phyloP scores from a whole-genome alignment of 2,113 vertebrate species.

The Cinclus mexicanus region DNA sequence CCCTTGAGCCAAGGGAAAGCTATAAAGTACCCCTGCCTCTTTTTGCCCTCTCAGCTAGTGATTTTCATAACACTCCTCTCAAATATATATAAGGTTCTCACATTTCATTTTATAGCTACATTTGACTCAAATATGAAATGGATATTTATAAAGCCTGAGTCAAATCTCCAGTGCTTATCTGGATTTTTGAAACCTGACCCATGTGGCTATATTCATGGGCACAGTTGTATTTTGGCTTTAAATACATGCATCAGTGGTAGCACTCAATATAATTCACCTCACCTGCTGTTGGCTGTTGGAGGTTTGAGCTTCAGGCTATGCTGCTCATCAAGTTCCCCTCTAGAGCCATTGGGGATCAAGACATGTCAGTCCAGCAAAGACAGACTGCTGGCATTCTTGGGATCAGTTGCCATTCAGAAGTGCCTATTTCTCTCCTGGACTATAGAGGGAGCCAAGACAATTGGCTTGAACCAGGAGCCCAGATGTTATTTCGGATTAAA shows the following conservation, averaged over 20 bases:
- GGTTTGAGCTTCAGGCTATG: background rate
- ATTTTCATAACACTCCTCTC: background rate
- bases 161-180: constrained; percentile 36
- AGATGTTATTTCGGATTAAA: background rate
- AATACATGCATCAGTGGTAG: background rate
- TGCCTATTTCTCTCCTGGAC: background rate
- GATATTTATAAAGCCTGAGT: constrained; percentile 16
- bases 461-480: background rate
- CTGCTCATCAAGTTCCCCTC: background rate
- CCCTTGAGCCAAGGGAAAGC: background rate
- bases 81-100: background rate
- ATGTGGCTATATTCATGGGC: background rate
- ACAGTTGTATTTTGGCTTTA: background rate
- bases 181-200: constrained; percentile 10
- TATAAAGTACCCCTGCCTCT: background rate
- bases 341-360: background rate
- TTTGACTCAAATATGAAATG: constrained; percentile 28
- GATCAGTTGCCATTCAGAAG: background rate
- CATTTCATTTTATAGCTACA: background rate
- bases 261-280: background rate
- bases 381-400: accelerated
- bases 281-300: background rate
- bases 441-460: constrained; percentile 30
- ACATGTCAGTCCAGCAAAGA: background rate
- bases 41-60: background rate